A percentile compares a stretch with the other conserved stretches of the same genome.
These are phyloP conservation scores for Thymelicus sylvestris DNA, from an alignment of 2,888 invertebrate genomes.

Conservation along the genomic window DNA sequence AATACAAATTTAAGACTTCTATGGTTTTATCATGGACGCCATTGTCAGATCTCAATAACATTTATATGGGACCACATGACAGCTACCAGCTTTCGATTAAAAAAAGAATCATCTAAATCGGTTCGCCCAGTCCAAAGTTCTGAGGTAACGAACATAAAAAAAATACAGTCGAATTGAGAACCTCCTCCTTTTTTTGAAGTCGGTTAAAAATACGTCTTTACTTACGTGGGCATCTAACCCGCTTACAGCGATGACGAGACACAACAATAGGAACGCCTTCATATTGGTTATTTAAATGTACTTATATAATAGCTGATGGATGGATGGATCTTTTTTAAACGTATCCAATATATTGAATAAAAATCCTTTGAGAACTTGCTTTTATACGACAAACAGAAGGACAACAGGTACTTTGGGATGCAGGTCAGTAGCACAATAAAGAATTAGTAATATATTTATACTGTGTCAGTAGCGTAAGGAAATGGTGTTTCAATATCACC, in stretches of 20 bases:
- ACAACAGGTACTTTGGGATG: slow-evolving; percentile 29
- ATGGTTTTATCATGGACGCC: too few species aligned
- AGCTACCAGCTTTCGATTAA: too few species aligned
- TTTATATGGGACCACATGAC: too few species aligned
- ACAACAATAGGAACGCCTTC: slow-evolving; percentile 40
- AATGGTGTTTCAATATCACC: slow-evolving; percentile 42
- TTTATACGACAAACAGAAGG: slow-evolving; percentile 46
- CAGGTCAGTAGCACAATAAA: slow-evolving; percentile 20
- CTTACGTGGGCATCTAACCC: slow-evolving; percentile 51
- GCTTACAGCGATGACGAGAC: slow-evolving; percentile 53
- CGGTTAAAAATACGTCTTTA: slow-evolving; percentile 1
- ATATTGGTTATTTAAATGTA: slow-evolving; percentile 35
- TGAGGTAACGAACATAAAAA: too few species aligned
- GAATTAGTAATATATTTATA: too few species aligned
- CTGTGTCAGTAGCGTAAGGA: slow-evolving; percentile 33
- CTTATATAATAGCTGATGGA: too few species aligned
- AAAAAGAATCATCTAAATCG: too few species aligned
- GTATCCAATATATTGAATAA: slow-evolving; percentile 30
- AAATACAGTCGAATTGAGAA: too few species aligned
- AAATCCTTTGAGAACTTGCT: slow-evolving; percentile 38
- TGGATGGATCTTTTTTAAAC: slow-evolving; percentile 18
- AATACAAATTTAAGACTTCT: too few species aligned
- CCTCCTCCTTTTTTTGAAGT: too few species aligned
- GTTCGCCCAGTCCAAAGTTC: too few species aligned
- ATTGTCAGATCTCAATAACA: too few species aligned